Percentiles rank a stretch among this genome's conserved stretches.
Evolutionary conservation across 2,888 invertebrate species (phyloP).

Genomic region (Lepetodrilus schrolli): DNA sequence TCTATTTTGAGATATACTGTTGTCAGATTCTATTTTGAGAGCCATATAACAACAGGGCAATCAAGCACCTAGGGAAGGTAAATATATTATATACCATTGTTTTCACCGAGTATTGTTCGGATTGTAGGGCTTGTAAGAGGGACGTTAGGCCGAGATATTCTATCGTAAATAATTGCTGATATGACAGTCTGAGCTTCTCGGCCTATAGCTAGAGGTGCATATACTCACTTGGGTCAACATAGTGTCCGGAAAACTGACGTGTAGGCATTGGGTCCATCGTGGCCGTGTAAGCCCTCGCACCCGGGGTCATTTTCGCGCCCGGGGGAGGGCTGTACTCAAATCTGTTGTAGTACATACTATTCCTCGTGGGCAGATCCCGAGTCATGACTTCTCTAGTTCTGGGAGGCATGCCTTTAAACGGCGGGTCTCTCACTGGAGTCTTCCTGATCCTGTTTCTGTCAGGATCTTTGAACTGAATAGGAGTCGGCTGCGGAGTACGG

Average conservation of each 20-base stretch:
- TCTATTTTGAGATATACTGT: too few species aligned
- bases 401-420: constrained; percentile 2
- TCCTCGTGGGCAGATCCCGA: constrained; percentile 13
- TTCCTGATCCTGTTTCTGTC: constrained; percentile 1
- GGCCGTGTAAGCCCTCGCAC: constrained; percentile 1
- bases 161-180: too few species aligned
- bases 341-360: neutral
- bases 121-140: too few species aligned
- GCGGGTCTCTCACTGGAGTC: constrained; percentile 20
- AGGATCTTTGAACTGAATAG: neutral
- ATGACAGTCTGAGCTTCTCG: too few species aligned
- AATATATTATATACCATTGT: too few species aligned
- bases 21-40: too few species aligned
- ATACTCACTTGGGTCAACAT: constrained; percentile 61
- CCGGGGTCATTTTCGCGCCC: constrained; percentile 29
- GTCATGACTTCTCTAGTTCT: constrained; percentile 11
- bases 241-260: constrained; percentile 57
- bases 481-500: neutral
- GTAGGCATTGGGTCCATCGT: constrained; percentile 33
- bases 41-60: too few species aligned
- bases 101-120: too few species aligned
- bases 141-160: too few species aligned
- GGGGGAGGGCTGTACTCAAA: constrained; percentile 19
- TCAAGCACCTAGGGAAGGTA: too few species aligned
- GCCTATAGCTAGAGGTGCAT: too few species aligned